Evolutionary conservation across 2,888 invertebrate species (phyloP), one percentile per base, ranked within the genome.

Genomic region (Teleogryllus oceanicus): DNA sequence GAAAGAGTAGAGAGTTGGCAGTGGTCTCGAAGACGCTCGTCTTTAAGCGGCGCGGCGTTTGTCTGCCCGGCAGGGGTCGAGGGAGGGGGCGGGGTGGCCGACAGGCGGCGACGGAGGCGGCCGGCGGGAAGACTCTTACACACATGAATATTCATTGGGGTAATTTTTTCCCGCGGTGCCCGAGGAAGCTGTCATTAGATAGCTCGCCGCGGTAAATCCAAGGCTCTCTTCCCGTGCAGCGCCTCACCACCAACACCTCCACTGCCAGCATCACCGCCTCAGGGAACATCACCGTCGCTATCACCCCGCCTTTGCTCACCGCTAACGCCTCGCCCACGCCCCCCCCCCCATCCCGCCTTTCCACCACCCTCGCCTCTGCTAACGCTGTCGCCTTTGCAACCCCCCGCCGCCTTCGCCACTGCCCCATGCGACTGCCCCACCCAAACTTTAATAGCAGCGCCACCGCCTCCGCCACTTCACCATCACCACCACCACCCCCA

Each of bases 101-200:
- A 62, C 62, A 62, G 62, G 62, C 62, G 16, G 62, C n/a, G 62
- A 62, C 62, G 13, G 16, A 62, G 62, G 62, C 62, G 5, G 62
- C 62, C 62, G 62, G 16, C 5, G 37, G 62, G 16, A 62, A 62
- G 62, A 62, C 62, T 18, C 62, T 62, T 62, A 62, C 62, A 62
- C 62, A 62, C 62, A 62, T 62, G 62, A 62, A 62, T 62, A 62
- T 62, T 62, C 62, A 62, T 62, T 62, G n/a, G 62, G 62, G 62
- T 62, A 62, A 62, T 62, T 62, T 62, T 62, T 62, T 62, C 62
- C 62, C 62, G 62, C 62, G 62, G 62, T 62, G 62, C 16, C 62
- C 62, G 62, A 62, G 62, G 62, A 62, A 62, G 62, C 62, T 62
- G 62, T 62, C 62, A 62, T 62, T 62, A 62, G 62, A 62, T 62